Evolutionary conservation across 2,113 vertebrate species (phyloP).

Genomic region (Maccullochella peelii): DNA sequence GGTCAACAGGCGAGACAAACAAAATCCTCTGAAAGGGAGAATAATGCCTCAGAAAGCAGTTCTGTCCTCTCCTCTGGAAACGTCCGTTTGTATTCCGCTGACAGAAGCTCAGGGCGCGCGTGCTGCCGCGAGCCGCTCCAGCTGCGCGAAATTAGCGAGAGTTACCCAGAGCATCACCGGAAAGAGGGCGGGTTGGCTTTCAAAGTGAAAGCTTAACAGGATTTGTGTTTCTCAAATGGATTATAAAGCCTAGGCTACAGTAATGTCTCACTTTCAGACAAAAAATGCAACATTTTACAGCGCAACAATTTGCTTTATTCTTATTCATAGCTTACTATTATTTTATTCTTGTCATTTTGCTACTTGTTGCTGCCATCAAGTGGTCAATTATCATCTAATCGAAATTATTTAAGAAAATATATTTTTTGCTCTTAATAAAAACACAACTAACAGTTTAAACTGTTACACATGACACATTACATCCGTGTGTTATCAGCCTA

Average conservation of each 20-base stretch:
- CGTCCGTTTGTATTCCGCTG: conserved; percentile 63
- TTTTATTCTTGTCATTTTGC: background rate
- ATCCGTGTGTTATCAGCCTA: background rate
- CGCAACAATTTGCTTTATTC: background rate
- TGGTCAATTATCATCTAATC: conserved; percentile 2
- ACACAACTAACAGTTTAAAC: background rate
- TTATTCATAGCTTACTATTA: too few species aligned
- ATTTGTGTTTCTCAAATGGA: background rate
- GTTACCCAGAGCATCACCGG: conserved; percentile 47
- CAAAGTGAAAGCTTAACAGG: conserved; percentile 44
- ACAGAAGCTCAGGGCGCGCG: conserved; percentile 66
- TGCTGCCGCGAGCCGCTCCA: conserved; percentile 65
- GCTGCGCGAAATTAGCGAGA: conserved; percentile 49
- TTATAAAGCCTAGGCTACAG: background rate
- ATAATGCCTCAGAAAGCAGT: background rate
- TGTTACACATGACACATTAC: too few species aligned
- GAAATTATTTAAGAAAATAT: background rate
- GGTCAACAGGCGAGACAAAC: conserved; percentile 17
- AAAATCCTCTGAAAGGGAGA: background rate
- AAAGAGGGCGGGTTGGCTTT: conserved; percentile 42
- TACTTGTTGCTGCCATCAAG: conserved; percentile 46
- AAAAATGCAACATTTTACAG: background rate
- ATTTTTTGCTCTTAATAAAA: background rate
- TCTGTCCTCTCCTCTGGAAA: conserved; percentile 24
- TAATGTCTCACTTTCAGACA: background rate